A percentile compares a stretch with the other conserved stretches of the same genome.
phyloP scores from a whole-genome alignment of 1,140 invertebrate genomes.

The Camponotus vicinus region DNA sequence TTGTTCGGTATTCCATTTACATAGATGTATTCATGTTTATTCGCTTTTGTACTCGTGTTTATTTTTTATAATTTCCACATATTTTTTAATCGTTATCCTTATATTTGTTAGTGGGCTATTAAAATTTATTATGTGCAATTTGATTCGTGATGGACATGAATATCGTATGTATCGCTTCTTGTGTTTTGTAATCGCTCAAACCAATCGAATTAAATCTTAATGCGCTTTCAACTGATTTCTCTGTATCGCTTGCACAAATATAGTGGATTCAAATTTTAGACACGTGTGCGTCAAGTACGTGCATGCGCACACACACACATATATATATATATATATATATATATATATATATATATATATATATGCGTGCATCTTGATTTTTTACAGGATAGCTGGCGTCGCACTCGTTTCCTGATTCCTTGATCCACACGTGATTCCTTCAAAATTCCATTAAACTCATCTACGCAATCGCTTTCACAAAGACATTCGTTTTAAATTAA shows the following conservation, averaged over 20 bases:
- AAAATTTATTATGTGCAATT: conserved; percentile 51
- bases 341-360: conserved; percentile 20
- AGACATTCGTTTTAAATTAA: conserved; percentile 28
- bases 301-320: conserved; percentile 21
- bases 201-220: background rate
- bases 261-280: background rate
- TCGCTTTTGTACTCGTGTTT: background rate
- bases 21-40: background rate
- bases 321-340: conserved; percentile 11
- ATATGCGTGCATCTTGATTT: conserved; percentile 76
- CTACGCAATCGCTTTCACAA: conserved; percentile 50
- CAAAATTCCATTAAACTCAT: conserved; percentile 40
- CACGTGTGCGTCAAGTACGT: conserved; percentile 10
- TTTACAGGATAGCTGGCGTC: conserved; percentile 85
- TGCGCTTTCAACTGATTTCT: conserved; percentile 15
- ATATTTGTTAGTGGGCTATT: conserved; percentile 54
- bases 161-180: conserved; percentile 62
- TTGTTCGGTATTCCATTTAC: conserved; percentile 12
- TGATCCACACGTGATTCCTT: conserved; percentile 54
- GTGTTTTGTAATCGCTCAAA: conserved; percentile 3
- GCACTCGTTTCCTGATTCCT: conserved; percentile 81
- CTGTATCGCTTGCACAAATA: conserved; percentile 36
- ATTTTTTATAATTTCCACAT: conserved; percentile 68
- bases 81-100: conserved; percentile 67
- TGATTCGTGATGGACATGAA: conserved; percentile 37